Base-by-base conservation (phyloP, 2,113 vertebrate species). In the Triplophysa tibetana region DNA sequence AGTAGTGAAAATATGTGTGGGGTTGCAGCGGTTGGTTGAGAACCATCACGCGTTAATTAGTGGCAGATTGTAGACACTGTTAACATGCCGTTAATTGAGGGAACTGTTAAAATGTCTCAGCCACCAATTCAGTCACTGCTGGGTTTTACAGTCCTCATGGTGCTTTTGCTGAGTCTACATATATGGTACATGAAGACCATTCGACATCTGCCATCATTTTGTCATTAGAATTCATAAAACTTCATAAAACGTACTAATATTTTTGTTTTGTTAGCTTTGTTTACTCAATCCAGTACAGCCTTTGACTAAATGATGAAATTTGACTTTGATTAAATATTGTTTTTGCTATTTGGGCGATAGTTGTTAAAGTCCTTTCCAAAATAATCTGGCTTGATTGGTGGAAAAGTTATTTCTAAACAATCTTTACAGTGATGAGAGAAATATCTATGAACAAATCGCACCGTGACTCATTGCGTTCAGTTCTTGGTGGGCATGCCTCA, bases 21-120 rank as follows among this genome's bases (percentile, higher is more conserved):
- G 43, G 81, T 67, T 80, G 82, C 85, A 85, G 85, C 82, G 88
- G 87, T 89, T 87, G 88, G 77, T 70, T 76, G 80, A 83, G 67
- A 86, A 87, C 85, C 88, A 86, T 90, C 89, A 88, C 84, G 85
- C 81, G 50, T 82, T 90, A 85, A 90, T 91, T 91, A 89, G 79
- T 86, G 83, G 78, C 87, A 90, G 26, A 65, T 74, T 67, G 75
- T 85, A 82, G 82, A 83, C 85, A 41, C 86, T 38, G 81, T 85
- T 88, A 87, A 88, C 84, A 79, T 81, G 64, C 54, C 26, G 78
- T 85, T 68, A 66, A 85, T 77, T 69, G 75, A 41, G 70, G 77
- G 67, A 84, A 67, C 50, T 70, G 69, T 21, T 81, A 82, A 70
- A 80, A 62, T 24, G 58, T 45, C 78, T 83, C 73, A 82, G 76